These are phyloP conservation scores for Drosophila pegasa DNA, from an alignment of 2,888 invertebrate genomes.

Conservation along the genomic window DNA sequence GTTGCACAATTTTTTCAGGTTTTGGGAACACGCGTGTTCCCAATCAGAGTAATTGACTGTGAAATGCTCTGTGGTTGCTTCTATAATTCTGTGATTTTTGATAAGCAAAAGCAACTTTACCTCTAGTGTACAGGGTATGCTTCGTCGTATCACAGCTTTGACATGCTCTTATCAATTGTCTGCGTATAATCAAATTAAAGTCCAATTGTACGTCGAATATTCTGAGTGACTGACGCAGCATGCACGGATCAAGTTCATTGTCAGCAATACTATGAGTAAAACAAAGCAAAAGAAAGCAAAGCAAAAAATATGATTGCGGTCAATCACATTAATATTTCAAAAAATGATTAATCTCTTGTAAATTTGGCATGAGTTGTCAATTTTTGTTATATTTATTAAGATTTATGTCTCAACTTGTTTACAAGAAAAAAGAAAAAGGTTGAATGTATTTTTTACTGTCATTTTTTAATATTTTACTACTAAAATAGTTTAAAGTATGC, in stretches of 20 bases:
- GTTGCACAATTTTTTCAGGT: neutral
- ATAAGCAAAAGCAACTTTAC: too few species aligned
- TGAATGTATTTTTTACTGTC: too few species aligned
- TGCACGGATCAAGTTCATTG: constrained; percentile 33
- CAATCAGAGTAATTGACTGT: neutral
- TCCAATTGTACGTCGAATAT: neutral
- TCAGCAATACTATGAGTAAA: neutral
- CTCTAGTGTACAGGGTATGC: neutral
- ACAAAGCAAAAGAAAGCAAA: neutral
- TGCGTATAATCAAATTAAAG: constrained; percentile 2
- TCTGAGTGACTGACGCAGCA: constrained; percentile 6
- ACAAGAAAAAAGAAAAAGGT: neutral
- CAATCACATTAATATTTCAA: neutral
- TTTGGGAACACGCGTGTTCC: neutral
- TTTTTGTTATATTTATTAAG: neutral
- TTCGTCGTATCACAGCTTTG: too few species aligned
- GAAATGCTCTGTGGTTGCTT: neutral
- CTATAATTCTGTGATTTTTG: too few species aligned
- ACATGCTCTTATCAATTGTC: constrained; percentile 24
- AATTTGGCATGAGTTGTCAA: neutral
- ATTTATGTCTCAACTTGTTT: neutral
- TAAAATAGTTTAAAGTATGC: too few species aligned
- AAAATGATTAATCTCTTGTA: neutral
- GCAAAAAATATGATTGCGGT: neutral
- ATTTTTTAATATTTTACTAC: too few species aligned